Evolutionary conservation across 2,888 invertebrate genomes (phyloP), one percentile per base, ranked within the genome.

Genomic region (Protodeltote pygarga): DNA sequence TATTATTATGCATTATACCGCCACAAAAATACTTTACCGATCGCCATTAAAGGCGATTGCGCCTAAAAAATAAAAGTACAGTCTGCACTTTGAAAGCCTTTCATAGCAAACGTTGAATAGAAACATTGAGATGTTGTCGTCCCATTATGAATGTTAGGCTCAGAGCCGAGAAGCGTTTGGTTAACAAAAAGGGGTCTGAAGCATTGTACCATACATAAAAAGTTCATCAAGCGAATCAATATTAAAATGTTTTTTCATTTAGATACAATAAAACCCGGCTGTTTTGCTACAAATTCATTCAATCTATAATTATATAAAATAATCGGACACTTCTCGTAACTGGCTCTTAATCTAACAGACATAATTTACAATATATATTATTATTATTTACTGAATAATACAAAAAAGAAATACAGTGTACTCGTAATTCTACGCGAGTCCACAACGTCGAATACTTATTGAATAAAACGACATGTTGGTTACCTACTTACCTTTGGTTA

Each of bases 401-500:
- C 50, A 61, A 50, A 58, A 39, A 65, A 60, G n/a, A 60, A 69
- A 69, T 60, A 64, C 58, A 29, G 41, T 49, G 48, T 68, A 65
- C 64, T 61, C 62, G 65, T 71, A 73, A 50, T 46, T 31, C 33
- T 48, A 25, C n/a, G 34, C 41, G 37, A 53, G 47, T 50, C 52
- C 41, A 50, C 65, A 59, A 67, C 70, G 66, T 60, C 62, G 47
- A 75, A 75, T 78, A 79, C 75, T 71, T 78, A 79, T 70, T 73
- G 57, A 79, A 53, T 48, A 13, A 77, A 75, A 77, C 75, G 75
- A 75, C 74, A 73, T 66, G 63, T 67, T 77, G 77, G 77, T 73
- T 78, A 77, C 78, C 75, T 51, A 70, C 52, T 39, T 69, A 71
- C 62, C 75, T 75, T 78, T 78, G 75, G 79, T 79, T 76, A 79